Evolutionary conservation across 2,113 vertebrate genomes (phyloP), one percentile per base, ranked within the genome.

Genomic region (Martes martes): DNA sequence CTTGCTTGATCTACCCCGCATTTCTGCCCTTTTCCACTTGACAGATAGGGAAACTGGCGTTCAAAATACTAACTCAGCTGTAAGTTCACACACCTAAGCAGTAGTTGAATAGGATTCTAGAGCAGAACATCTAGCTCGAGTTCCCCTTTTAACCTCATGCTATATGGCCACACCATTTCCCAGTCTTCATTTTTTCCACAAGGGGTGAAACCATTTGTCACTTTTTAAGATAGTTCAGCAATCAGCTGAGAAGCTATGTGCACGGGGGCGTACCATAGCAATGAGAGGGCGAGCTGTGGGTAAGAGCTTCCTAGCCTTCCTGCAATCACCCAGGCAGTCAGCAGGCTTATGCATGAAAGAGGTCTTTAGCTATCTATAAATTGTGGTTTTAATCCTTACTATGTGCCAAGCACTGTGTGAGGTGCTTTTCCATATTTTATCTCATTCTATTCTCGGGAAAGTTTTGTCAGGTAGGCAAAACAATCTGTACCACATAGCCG

Each of bases 201-300:
- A 50, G 0, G 21, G 14, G 0, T 33, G 0, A 73, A 87, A n/a
- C 3, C 63, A 0, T 24, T 33, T 89, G 52, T 55, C 11, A 31
- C 11, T 90, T 80, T 74, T 67, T 36, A 59, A 91, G 33, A 76
- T 13, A 83, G 15, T 78, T 28, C 47, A 74, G 45, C 18, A 36
- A 69, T 73, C 14, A 14, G 6, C 6, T 71, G 67, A 89, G 36
- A 71, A 86, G 3, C 6, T 76, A 7, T 28, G 5, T 36, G 76
- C 26, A 21, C 78, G 3, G 6, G 11, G 2, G 1, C 10, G 0
- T n/a, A 21, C 11, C 19, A n/a, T 4, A 82, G 23, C 26, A 85
- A 13, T 0, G 1, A 33, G 11, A 52, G 6, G 1, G 24, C 7
- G 3, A 61, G 31, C 11, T 85, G 11, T 18, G 28, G 4, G 13